Conservation (phyloP, 2,888 invertebrate genomes). For the Caenorhabditis sp. region DNA sequence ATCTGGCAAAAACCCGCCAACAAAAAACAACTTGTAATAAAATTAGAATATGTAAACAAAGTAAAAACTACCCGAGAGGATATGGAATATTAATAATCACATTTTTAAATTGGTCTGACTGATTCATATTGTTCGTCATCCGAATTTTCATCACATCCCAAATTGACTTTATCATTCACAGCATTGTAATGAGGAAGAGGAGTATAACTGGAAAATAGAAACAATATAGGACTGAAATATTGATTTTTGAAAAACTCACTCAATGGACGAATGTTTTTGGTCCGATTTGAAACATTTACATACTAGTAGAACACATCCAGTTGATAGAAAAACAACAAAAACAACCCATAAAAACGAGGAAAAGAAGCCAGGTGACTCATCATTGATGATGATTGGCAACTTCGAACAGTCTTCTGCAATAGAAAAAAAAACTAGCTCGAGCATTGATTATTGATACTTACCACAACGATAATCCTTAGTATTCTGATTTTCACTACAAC, state of each 20-base stretch:
- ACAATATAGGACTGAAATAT: too few relatives aligned
- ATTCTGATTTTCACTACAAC: slow-evolving; percentile 48
- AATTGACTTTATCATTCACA: slow-evolving; percentile 38
- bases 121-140: background rate
- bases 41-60: too few relatives aligned
- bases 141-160: slow-evolving; percentile 34
- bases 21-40: too few relatives aligned
- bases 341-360: slow-evolving; percentile 34
- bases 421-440: background rate
- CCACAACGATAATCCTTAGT: slow-evolving; percentile 49
- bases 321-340: background rate
- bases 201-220: slow-evolving; percentile 46
- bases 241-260: slow-evolving; percentile 6
- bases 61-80: too few relatives aligned
- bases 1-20: too few relatives aligned
- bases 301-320: background rate
- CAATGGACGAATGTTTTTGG: slow-evolving; percentile 2
- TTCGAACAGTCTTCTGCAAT: slow-evolving; percentile 56
- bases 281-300: background rate
- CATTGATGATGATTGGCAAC: background rate
- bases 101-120: background rate
- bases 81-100: background rate
- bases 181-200: slow-evolving; percentile 57
- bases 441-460: too few relatives aligned
- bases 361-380: slow-evolving; percentile 7